These are phyloP conservation scores for Pecten maximus DNA, from an alignment of 2,888 invertebrate genomes.

Conservation along the genomic window DNA sequence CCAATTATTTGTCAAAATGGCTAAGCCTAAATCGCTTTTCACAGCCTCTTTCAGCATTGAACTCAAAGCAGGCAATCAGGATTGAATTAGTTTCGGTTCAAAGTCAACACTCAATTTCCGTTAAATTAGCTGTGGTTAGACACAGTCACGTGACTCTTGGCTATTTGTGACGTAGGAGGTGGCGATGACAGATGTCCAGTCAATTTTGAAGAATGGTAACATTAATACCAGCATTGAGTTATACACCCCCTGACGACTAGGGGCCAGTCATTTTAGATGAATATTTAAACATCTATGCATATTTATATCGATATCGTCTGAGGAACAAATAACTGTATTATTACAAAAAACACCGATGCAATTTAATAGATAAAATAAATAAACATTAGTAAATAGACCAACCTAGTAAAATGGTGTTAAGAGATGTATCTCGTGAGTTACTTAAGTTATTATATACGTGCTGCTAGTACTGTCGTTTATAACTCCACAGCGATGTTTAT, in stretches of 20 bases:
- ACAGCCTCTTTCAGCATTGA: background rate
- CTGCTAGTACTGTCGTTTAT: no score
- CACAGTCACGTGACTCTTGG: background rate
- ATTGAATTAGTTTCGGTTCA: background rate
- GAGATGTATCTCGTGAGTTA: no score
- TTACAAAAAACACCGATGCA: no score
- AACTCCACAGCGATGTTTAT: no score
- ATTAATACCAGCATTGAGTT: background rate
- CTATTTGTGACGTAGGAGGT: background rate
- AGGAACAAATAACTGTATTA: no score
- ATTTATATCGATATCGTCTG: no score
- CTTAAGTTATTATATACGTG: no score
- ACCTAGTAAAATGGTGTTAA: no score
- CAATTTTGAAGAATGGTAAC: background rate
- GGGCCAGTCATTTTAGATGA: background rate
- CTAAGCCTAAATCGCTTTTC: background rate
- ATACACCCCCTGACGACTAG: background rate
- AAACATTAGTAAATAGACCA: no score
- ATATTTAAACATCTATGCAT: no score
- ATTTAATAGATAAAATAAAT: no score
- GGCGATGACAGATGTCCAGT: background rate
- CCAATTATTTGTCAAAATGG: background rate
- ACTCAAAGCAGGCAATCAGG: background rate
- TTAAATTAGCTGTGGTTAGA: background rate
- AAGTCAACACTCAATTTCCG: slow-evolving; percentile 13